A percentile compares a stretch with the other conserved stretches of the same genome.
phyloP scores from a whole-genome alignment of 1,140 invertebrate genomes.

The Calephelis nemesis region DNA sequence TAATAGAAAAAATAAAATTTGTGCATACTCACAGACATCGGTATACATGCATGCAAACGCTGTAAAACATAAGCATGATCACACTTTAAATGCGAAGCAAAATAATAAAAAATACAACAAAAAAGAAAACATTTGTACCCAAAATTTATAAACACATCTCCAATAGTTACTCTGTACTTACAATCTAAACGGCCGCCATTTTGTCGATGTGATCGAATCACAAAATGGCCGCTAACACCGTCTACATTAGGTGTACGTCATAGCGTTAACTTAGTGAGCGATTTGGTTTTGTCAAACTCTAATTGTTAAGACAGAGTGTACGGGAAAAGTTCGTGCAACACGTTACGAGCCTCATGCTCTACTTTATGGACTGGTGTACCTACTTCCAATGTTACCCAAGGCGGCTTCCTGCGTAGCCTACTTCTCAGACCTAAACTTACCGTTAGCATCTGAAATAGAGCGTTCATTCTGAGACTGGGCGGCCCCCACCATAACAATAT shows the following conservation, averaged over 20 bases:
- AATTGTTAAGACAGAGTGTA: constrained; percentile 41
- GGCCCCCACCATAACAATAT: constrained; percentile 64
- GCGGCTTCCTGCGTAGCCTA: constrained; percentile 40
- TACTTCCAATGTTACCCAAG: constrained; percentile 24
- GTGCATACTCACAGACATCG: constrained; percentile 76
- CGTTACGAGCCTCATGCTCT: constrained; percentile 29
- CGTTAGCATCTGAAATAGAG: constrained; percentile 78
- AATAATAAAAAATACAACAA: constrained; percentile 53
- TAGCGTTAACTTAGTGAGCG: constrained; percentile 32
- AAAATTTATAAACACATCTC: constrained; percentile 58
- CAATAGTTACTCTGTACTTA: constrained; percentile 73
- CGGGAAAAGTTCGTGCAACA: constrained; percentile 61
- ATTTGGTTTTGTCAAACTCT: constrained; percentile 29
- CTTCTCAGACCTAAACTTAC: constrained; percentile 72
- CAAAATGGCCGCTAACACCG: constrained; percentile 66
- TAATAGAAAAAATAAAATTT: constrained; percentile 63
- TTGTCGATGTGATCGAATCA: constrained; percentile 43
- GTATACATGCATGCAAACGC: constrained; percentile 76
- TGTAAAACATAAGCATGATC: constrained; percentile 73
- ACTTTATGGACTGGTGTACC: constrained; percentile 26
- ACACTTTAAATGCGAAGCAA: constrained; percentile 76
- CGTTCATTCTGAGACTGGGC: constrained; percentile 63
- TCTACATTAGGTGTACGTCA: constrained; percentile 31
- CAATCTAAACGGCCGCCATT: constrained; percentile 66
- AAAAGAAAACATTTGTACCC: constrained; percentile 66